Evolutionary conservation across 2,888 invertebrate species (phyloP).

Genomic region (Cepaea hortensis): DNA sequence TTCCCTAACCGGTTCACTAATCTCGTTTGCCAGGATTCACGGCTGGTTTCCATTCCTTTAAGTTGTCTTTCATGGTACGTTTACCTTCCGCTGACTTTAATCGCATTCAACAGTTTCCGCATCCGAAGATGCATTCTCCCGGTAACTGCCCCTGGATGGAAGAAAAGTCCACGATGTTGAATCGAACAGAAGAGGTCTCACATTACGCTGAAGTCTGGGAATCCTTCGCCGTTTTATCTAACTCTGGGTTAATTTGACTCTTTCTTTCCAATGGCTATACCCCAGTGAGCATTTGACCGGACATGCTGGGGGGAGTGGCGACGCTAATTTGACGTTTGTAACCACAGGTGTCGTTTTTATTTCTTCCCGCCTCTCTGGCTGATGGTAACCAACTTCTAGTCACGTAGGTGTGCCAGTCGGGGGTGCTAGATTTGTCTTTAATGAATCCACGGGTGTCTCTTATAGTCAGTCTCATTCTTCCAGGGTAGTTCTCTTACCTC

Average conservation of each 20-base stretch:
- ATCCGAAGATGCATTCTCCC: slow-evolving; percentile 12
- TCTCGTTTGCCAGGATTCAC: background rate
- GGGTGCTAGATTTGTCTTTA: no score
- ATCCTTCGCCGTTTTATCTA: background rate
- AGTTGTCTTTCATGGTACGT: slow-evolving; percentile 10
- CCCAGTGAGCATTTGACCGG: background rate
- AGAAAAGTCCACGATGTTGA: background rate
- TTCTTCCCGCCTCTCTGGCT: background rate
- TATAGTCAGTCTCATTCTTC: no score
- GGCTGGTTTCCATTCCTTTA: slow-evolving; percentile 11
- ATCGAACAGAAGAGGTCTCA: background rate
- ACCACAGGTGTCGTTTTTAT: background rate
- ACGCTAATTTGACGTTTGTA: slow-evolving; percentile 4
- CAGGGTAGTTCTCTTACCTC: no score
- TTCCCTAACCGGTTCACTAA: slow-evolving; percentile 20
- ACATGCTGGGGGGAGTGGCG: background rate
- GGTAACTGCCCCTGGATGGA: background rate
- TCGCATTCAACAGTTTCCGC: background rate
- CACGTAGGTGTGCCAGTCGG: no score
- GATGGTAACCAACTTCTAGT: no score
- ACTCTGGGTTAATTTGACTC: background rate
- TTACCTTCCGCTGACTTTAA: background rate
- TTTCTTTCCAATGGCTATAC: background rate
- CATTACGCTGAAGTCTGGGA: background rate
- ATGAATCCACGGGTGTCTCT: no score